Evolutionary conservation across 2,113 vertebrate species (phyloP).

Genomic region (Gadus chalcogrammus): DNA sequence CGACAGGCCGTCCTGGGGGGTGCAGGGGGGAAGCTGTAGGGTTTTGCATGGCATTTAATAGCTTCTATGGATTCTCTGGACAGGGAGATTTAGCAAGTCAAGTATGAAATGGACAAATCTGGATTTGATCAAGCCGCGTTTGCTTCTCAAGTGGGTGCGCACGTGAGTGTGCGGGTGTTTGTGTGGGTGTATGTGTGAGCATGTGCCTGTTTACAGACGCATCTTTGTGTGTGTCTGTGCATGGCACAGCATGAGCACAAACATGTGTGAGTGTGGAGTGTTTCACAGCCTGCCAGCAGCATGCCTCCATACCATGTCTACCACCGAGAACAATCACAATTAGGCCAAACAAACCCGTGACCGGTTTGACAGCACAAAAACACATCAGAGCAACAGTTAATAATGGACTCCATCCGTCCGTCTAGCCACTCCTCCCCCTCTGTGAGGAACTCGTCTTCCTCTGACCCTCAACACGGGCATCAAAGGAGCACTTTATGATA

Average conservation of each 20-base stretch:
- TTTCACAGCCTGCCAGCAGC: constrained; percentile 22
- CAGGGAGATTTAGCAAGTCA: constrained; percentile 32
- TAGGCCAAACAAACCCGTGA: neutral
- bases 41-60: constrained; percentile 39
- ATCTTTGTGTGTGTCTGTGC: constrained; percentile 5
- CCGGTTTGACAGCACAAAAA: neutral
- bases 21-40: constrained; percentile 34
- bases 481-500: too few relatives aligned
- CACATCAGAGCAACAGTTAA: neutral
- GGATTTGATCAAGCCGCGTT: constrained; percentile 45
- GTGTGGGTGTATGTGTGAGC: constrained; percentile 5
- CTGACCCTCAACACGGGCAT: too few relatives aligned
- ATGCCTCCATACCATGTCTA: constrained; percentile 25
- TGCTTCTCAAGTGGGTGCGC: constrained; percentile 15
- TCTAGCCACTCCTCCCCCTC: too few relatives aligned
- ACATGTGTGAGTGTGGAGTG: constrained; percentile 10
- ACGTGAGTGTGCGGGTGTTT: neutral
- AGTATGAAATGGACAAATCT: constrained; percentile 43
- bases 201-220: constrained; percentile 7
- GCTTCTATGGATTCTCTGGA: constrained; percentile 31
- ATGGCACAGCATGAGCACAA: constrained; percentile 12
- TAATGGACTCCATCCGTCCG: too few relatives aligned
- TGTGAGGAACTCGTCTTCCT: too few relatives aligned
- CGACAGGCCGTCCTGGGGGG: constrained; percentile 6
- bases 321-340: neutral